Percentiles rank a stretch among this genome's conserved stretches.
Conservation (phyloP, 2,797 vertebrate genomes). For the Pseudotriccus pelzelni region DNA sequence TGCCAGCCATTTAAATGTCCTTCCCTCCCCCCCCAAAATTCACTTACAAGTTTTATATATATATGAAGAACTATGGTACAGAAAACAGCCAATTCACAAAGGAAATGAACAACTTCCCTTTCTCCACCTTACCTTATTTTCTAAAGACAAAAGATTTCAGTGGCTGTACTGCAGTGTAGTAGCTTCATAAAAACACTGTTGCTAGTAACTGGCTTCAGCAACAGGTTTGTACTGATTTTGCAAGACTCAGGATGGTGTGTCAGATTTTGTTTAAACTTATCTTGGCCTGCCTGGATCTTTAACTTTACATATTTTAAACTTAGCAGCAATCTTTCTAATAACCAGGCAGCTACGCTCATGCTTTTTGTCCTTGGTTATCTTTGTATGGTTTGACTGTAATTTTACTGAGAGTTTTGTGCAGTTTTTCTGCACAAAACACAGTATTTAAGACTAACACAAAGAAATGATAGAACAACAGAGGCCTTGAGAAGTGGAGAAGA, state of each 20-base stretch:
- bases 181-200: not conserved
- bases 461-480: not conserved
- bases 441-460: not conserved
- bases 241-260: not conserved
- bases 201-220: not conserved
- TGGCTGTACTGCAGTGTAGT: not conserved
- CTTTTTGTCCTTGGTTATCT: not conserved
- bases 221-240: not conserved
- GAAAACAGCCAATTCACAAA: not conserved
- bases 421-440: not conserved
- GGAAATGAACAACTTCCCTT: not conserved
- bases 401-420: not conserved
- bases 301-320: not conserved
- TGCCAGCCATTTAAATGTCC: not conserved
- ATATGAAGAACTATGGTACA: not conserved
- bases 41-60: not conserved
- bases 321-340: not conserved
- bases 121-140: not conserved
- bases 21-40: not conserved
- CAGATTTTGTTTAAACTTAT: not conserved
- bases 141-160: not conserved
- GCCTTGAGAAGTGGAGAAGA: not conserved
- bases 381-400: not conserved
- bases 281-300: not conserved
- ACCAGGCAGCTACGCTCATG: not conserved